Conservation (phyloP, 2,888 invertebrate species). For the Catotricha subobsoleta region DNA sequence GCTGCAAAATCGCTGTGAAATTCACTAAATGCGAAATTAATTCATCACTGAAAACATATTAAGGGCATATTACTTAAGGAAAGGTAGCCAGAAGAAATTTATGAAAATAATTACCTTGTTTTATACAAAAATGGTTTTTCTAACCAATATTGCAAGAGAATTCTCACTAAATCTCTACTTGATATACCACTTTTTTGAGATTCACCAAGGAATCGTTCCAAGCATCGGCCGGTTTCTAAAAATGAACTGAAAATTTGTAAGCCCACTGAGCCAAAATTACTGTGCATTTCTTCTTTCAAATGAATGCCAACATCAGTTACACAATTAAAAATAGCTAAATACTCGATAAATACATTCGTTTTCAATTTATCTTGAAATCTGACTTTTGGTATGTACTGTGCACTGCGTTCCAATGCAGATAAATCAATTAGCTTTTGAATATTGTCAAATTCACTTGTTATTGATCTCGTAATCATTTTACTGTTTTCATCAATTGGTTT, state of each 20-base stretch:
- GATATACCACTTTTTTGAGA: constrained; percentile 17
- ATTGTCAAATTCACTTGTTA: constrained; percentile 37
- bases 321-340: constrained; percentile 21
- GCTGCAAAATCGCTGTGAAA: constrained; percentile 43
- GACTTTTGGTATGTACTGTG: constrained; percentile 30
- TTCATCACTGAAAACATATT: constrained; percentile 19
- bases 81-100: not conserved
- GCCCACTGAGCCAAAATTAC: constrained; percentile 20
- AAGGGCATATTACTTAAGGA: not conserved
- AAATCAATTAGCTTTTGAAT: constrained; percentile 45
- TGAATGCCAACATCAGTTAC: constrained; percentile 20
- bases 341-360: constrained; percentile 39
- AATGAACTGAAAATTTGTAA: constrained; percentile 18
- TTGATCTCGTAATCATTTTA: not conserved
- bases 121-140: constrained; percentile 35
- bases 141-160: constrained; percentile 55
- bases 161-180: constrained; percentile 46
- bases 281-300: constrained; percentile 23
- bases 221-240: constrained; percentile 23
- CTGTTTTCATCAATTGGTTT: constrained; percentile 1
- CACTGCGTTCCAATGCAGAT: constrained; percentile 31
- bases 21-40: constrained; percentile 42
- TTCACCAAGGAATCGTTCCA: constrained; percentile 26
- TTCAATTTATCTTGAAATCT: constrained; percentile 36
- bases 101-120: constrained; percentile 17